phyloP scores from a whole-genome alignment of 1,140 invertebrate genomes.

The Drosophila sproati region DNA sequence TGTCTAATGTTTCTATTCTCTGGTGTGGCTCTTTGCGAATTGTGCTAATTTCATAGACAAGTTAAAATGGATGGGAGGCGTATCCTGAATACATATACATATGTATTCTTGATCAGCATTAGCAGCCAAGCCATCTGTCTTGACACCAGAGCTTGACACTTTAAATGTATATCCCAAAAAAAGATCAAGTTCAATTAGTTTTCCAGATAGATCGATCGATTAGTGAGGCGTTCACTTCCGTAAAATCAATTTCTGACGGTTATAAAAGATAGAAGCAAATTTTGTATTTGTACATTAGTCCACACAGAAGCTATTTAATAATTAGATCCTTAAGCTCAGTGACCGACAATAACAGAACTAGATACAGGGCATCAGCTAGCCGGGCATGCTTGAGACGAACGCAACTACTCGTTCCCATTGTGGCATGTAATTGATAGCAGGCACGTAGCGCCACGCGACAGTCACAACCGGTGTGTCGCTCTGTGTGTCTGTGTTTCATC shows the following conservation, averaged over 20 bases:
- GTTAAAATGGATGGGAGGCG: background rate
- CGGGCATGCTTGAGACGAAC: background rate
- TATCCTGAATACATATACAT: too few relatives aligned
- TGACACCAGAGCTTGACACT: too few relatives aligned
- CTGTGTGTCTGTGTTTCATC: slow-evolving; percentile 29
- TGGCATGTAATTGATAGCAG: slow-evolving; percentile 50
- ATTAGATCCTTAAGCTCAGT: too few relatives aligned
- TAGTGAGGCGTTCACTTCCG: too few relatives aligned
- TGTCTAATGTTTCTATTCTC: background rate
- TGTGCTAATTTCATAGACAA: slow-evolving; percentile 1
- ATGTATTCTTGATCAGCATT: too few relatives aligned
- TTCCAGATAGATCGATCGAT: too few relatives aligned
- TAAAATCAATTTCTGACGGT: too few relatives aligned
- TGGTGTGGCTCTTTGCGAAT: slow-evolving; percentile 24
- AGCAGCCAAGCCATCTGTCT: too few relatives aligned
- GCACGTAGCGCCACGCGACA: slow-evolving; percentile 41
- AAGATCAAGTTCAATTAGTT: background rate
- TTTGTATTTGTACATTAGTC: too few relatives aligned
- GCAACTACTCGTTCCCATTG: slow-evolving; percentile 22
- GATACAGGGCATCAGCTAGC: background rate
- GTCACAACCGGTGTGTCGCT: slow-evolving; percentile 9
- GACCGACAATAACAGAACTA: background rate
- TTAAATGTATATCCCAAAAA: background rate
- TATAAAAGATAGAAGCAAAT: too few relatives aligned
- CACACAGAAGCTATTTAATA: too few relatives aligned